Evolutionary conservation across 2,113 vertebrate genomes (phyloP).

Genomic region (Lutjanus erythropterus): DNA sequence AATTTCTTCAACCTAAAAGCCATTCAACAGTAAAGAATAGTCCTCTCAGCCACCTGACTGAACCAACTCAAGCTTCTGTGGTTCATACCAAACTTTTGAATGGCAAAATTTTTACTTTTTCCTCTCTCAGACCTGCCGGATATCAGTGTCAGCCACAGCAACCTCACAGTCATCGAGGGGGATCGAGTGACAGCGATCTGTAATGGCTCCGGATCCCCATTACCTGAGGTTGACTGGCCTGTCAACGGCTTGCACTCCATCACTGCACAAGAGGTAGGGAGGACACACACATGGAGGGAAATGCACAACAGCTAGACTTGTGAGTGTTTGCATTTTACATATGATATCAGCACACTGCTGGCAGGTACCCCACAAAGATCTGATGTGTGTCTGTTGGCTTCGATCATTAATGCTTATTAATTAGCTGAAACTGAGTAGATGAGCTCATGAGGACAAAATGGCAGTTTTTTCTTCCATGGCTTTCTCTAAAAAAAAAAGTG

Average conservation of each 20-base stretch:
- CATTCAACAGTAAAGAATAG: too few relatives aligned
- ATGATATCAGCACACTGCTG: background rate
- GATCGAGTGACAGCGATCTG: conserved; percentile 91
- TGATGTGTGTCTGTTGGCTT: conserved; percentile 14
- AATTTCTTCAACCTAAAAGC: too few relatives aligned
- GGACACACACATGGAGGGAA: background rate
- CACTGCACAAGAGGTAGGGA: conserved; percentile 89
- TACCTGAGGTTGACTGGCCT: conserved; percentile 96
- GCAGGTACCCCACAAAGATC: background rate
- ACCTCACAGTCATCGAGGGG: conserved; percentile 92
- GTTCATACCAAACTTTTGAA: too few relatives aligned
- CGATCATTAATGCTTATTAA: conserved; percentile 1
- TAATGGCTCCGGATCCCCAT: conserved; percentile 91
- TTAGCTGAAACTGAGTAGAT: background rate
- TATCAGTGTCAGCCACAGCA: conserved; percentile 93
- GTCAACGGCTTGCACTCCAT: conserved; percentile 90
- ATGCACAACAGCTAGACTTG: background rate
- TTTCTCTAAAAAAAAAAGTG: too few relatives aligned
- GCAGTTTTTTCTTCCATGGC: background rate
- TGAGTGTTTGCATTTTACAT: background rate
- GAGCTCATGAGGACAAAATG: background rate
- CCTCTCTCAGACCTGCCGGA: conserved; percentile 89
- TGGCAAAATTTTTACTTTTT: too few relatives aligned
- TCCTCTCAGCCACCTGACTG: too few relatives aligned
- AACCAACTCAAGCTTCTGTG: too few relatives aligned